phyloP scores from a whole-genome alignment of 2,113 vertebrate species.

The Onychostoma macrolepis region DNA sequence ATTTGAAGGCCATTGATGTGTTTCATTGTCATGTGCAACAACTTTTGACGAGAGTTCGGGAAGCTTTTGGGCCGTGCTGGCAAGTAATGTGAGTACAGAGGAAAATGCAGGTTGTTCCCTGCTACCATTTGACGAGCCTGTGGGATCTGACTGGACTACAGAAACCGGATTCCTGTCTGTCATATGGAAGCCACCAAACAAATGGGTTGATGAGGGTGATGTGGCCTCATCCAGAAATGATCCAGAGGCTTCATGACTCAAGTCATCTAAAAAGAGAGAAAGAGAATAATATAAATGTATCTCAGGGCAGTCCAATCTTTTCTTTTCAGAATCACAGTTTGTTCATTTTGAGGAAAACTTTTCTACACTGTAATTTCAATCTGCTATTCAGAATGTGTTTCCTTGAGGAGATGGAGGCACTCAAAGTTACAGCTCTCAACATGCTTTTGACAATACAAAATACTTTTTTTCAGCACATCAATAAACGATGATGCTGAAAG shows the following conservation, averaged over 20 bases:
- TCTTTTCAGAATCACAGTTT: slow-evolving; percentile 13
- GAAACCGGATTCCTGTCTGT: slow-evolving; percentile 67
- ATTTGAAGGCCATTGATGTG: slow-evolving; percentile 77
- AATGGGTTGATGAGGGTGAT: slow-evolving; percentile 58
- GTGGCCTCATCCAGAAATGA: slow-evolving; percentile 61
- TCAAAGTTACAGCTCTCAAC: not conserved
- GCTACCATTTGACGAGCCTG: slow-evolving; percentile 61
- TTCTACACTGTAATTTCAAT: slow-evolving; percentile 30
- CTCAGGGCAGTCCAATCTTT: not conserved
- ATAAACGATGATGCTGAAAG: not conserved
- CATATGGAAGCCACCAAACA: slow-evolving; percentile 58
- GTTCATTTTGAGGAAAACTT: slow-evolving; percentile 14
- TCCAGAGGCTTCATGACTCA: slow-evolving; percentile 74
- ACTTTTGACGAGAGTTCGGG: slow-evolving; percentile 71
- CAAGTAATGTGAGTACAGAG: slow-evolving; percentile 73
- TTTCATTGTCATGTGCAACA: slow-evolving; percentile 75
- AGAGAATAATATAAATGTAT: slow-evolving; percentile 29
- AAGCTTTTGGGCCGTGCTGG: slow-evolving; percentile 70
- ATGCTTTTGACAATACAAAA: not conserved
- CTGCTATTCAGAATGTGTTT: slow-evolving; percentile 29
- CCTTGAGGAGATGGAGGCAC: not conserved
- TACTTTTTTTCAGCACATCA: not conserved
- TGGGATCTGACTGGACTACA: slow-evolving; percentile 62
- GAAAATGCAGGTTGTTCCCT: slow-evolving; percentile 73
- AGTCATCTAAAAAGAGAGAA: slow-evolving; percentile 67